Percentiles rank a stretch among this genome's conserved stretches.
phyloP scores from a whole-genome alignment of 2,797 vertebrate species.

The Hozukius guyotensis region DNA sequence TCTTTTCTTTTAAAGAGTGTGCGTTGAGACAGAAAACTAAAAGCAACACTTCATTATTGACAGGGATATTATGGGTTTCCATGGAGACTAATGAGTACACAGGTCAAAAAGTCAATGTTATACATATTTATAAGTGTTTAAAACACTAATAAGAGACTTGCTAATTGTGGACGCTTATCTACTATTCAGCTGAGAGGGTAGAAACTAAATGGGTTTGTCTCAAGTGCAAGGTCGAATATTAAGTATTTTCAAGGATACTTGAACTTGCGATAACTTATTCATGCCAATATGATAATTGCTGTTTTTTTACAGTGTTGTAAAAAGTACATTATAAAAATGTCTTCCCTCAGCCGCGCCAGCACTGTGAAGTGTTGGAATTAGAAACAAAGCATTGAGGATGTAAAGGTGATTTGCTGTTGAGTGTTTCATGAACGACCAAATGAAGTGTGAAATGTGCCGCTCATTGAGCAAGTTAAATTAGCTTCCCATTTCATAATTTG shows the following conservation, averaged over 20 bases:
- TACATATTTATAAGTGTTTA: not conserved
- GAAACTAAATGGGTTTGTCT: not conserved
- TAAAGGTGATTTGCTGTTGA: conserved; percentile 56
- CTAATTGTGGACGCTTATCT: not conserved
- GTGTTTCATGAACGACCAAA: conserved; percentile 60
- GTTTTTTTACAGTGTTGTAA: not conserved
- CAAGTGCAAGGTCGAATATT: not conserved
- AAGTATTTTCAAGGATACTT: not conserved
- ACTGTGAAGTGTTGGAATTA: conserved; percentile 22
- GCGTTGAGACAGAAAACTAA: not conserved
- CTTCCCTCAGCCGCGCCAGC: not conserved
- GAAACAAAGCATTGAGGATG: conserved; percentile 44
- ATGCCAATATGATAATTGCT: not conserved
- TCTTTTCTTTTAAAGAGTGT: conserved; percentile 6
- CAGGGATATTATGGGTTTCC: not conserved
- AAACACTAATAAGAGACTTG: not conserved
- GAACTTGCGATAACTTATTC: not conserved
- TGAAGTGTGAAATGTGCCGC: conserved; percentile 68
- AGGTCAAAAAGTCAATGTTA: not conserved
- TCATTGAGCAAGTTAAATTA: conserved; percentile 64
- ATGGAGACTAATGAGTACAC: not conserved
- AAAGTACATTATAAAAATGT: not conserved
- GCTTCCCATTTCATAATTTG: conserved; percentile 61
- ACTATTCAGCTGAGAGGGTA: not conserved
- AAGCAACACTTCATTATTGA: not conserved